These are phyloP conservation scores for Aleiodes testaceus DNA, from an alignment of 2,888 invertebrate genomes.

Conservation along the genomic window DNA sequence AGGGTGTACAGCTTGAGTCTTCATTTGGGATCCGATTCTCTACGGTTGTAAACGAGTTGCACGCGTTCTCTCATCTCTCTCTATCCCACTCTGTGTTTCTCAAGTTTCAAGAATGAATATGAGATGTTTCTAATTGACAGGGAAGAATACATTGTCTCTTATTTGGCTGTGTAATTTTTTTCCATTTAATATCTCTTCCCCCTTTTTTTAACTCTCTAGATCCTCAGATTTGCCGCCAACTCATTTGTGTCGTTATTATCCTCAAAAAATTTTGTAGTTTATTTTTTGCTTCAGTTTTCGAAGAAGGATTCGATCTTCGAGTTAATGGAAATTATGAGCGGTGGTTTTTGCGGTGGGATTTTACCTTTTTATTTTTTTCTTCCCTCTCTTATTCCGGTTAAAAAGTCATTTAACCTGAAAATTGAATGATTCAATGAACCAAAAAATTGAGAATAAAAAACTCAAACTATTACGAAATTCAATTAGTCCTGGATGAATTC, in stretches of 20 bases:
- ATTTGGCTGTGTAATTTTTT: slow-evolving; percentile 21
- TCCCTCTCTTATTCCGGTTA: background rate
- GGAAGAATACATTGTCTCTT: slow-evolving; percentile 65
- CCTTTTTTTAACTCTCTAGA: slow-evolving; percentile 13
- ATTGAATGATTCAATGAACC: slow-evolving; percentile 24
- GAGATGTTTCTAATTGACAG: slow-evolving; percentile 63
- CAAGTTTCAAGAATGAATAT: slow-evolving; percentile 23
- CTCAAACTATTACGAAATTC: background rate
- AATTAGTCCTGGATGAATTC: background rate
- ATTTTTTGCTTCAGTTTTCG: slow-evolving; percentile 22
- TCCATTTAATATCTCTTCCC: background rate
- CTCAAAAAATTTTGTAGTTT: slow-evolving; percentile 9
- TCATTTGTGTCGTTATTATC: slow-evolving; percentile 39
- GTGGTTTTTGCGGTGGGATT: slow-evolving; percentile 33
- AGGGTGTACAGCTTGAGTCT: slow-evolving; percentile 53
- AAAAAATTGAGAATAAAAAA: background rate
- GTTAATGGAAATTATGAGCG: slow-evolving; percentile 23
- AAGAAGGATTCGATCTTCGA: slow-evolving; percentile 35
- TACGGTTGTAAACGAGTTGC: slow-evolving; percentile 62
- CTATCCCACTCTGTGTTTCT: slow-evolving; percentile 27
- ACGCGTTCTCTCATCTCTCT: slow-evolving; percentile 26
- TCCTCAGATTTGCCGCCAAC: slow-evolving; percentile 18
- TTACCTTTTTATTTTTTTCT: background rate
- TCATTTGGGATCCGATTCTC: slow-evolving; percentile 62
- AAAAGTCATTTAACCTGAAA: slow-evolving; percentile 11